Conservation (phyloP, 2,888 invertebrate genomes). For the Cephonodes hylas region DNA sequence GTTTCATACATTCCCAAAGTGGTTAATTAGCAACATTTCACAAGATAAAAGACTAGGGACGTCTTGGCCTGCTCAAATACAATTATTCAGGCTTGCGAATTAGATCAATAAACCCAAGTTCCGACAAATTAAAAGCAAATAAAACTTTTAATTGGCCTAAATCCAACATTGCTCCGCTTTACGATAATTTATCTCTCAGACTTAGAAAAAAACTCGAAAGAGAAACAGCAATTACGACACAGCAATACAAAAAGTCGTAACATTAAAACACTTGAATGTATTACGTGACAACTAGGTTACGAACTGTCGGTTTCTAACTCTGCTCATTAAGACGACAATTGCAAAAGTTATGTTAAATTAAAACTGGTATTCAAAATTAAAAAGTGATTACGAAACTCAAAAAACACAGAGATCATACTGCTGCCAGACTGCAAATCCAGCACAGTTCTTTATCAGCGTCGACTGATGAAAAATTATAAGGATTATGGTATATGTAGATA, state of each 20-base stretch:
- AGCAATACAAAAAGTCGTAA: conserved; percentile 3
- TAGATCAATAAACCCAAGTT: neutral
- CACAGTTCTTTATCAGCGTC: no score
- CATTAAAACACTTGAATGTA: conserved; percentile 5
- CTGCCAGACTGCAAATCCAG: no score
- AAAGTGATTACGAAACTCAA: neutral
- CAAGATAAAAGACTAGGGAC: neutral
- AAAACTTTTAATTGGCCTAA: conserved; percentile 1
- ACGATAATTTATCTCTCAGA: neutral
- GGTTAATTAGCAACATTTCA: conserved; percentile 5
- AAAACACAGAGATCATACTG: no score
- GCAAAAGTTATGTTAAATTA: neutral
- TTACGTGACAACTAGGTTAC: conserved; percentile 9
- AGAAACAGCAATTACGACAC: neutral
- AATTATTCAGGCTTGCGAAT: neutral
- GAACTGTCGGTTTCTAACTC: conserved; percentile 1
- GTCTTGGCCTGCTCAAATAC: neutral
- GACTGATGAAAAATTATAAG: no score
- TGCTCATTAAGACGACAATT: neutral
- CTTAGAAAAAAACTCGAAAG: conserved; percentile 2
- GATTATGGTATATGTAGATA: no score
- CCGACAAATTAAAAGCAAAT: conserved; percentile 5
- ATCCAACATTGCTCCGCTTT: neutral
- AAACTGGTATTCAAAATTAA: neutral
- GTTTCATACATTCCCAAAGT: conserved; percentile 9